Conservation (phyloP, 2,797 vertebrate species). For the Champsocephalus gunnari region DNA sequence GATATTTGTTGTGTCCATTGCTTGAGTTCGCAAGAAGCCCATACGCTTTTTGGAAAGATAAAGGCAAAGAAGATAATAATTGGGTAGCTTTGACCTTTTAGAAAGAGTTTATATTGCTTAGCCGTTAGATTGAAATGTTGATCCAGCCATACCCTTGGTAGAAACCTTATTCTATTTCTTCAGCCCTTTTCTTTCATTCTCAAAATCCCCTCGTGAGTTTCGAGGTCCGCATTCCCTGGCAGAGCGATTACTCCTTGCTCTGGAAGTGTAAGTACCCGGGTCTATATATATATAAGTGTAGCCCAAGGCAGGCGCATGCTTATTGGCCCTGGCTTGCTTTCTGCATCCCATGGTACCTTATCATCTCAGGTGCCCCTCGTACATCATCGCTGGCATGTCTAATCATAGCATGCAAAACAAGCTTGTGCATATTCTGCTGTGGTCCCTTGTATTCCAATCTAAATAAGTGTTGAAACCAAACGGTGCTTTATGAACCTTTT, state of each 20-base stretch:
- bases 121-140: constrained; percentile 29
- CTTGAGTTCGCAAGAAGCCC: constrained; percentile 9
- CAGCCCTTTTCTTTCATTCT: constrained; percentile 41
- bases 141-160: constrained; percentile 25
- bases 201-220: constrained; percentile 39
- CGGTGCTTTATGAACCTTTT: neutral
- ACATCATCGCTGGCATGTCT: constrained; percentile 65
- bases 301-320: constrained; percentile 43
- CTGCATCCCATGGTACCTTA: constrained; percentile 46
- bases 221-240: constrained; percentile 32
- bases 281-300: constrained; percentile 46
- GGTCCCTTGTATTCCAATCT: constrained; percentile 19
- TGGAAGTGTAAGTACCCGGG: constrained; percentile 34
- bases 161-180: constrained; percentile 22
- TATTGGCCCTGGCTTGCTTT: constrained; percentile 35
- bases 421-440: constrained; percentile 22
- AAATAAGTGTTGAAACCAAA: constrained; percentile 14
- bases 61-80: constrained; percentile 35
- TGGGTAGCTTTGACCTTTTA: constrained; percentile 37
- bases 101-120: constrained; percentile 29
- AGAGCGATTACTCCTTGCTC: constrained; percentile 31
- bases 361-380: constrained; percentile 54
- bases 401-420: constrained; percentile 49
- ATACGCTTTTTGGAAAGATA: neutral
- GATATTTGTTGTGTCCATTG: constrained; percentile 3